phyloP scores from a whole-genome alignment of 2,888 invertebrate genomes.

The Operophtera brumata region DNA sequence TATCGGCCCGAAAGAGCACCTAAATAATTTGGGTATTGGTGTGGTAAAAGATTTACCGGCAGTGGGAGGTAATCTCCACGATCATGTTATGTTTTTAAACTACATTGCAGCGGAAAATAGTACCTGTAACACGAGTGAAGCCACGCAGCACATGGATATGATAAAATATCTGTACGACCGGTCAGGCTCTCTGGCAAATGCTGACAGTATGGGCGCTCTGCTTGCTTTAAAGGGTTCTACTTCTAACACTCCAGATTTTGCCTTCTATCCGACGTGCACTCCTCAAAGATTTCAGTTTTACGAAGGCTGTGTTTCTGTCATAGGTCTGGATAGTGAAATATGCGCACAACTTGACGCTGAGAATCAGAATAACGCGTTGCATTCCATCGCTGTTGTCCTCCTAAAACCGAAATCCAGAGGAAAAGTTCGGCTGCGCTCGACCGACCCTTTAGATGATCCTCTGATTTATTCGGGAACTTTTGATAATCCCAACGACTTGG shows the following conservation, averaged over 20 bases:
- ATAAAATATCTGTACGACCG: constrained; percentile 58
- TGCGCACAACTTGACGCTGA: constrained; percentile 46
- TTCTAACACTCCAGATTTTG: constrained; percentile 57
- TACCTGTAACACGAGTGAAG: constrained; percentile 44
- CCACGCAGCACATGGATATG: constrained; percentile 43
- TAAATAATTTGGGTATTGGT: constrained; percentile 46
- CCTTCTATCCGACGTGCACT: constrained; percentile 59
- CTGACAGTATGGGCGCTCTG: constrained; percentile 57
- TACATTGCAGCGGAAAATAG: constrained; percentile 55
- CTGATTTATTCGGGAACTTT: constrained; percentile 63
- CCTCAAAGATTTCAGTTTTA: constrained; percentile 41
- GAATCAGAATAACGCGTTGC: constrained; percentile 50
- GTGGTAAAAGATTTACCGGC: constrained; percentile 54
- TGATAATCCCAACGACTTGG: constrained; percentile 47
- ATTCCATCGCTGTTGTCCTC: constrained; percentile 55
- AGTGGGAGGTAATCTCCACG: constrained; percentile 62
- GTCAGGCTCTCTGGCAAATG: constrained; percentile 47
- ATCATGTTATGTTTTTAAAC: constrained; percentile 60
- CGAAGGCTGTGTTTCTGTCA: constrained; percentile 39
- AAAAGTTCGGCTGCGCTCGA: constrained; percentile 47
- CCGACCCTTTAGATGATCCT: constrained; percentile 49
- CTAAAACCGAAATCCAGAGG: constrained; percentile 66
- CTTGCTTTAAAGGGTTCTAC: constrained; percentile 39
- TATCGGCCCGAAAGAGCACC: constrained; percentile 55
- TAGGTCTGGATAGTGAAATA: constrained; percentile 49